phyloP scores from a whole-genome alignment of 2,113 vertebrate species.

The Ondatra zibethicus region DNA sequence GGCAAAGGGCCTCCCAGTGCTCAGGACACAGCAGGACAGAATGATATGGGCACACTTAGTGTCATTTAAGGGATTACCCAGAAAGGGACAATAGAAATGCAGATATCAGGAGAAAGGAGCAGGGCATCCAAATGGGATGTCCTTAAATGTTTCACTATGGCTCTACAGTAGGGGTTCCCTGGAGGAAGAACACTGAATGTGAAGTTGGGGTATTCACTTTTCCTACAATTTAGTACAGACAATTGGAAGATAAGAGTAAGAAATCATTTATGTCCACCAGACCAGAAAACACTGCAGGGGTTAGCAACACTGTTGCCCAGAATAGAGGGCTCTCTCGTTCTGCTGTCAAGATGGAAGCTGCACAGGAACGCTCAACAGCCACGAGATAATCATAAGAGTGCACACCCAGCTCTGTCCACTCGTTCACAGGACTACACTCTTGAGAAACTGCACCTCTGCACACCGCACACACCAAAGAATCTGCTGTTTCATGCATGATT shows the following conservation, averaged over 20 bases:
- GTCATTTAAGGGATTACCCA: neutral
- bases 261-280: neutral
- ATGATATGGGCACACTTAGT: fast-evolving
- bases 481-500: neutral
- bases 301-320: neutral
- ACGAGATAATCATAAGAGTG: neutral
- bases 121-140: neutral
- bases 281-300: neutral
- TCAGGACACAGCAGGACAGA: neutral
- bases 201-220: neutral
- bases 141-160: neutral
- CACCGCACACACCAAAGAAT: neutral
- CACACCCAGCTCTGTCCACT: neutral
- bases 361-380: neutral
- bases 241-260: constrained; percentile 28
- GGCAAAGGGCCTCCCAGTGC: neutral
- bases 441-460: neutral
- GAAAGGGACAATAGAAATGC: neutral
- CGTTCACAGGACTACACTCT: neutral
- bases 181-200: neutral
- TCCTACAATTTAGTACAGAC: neutral
- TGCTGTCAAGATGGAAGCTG: neutral
- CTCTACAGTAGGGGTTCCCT: neutral
- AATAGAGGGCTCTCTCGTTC: neutral
- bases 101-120: neutral